Evolutionary conservation across 2,113 vertebrate genomes (phyloP).

Genomic region (Lamprologus tigripictilis): DNA sequence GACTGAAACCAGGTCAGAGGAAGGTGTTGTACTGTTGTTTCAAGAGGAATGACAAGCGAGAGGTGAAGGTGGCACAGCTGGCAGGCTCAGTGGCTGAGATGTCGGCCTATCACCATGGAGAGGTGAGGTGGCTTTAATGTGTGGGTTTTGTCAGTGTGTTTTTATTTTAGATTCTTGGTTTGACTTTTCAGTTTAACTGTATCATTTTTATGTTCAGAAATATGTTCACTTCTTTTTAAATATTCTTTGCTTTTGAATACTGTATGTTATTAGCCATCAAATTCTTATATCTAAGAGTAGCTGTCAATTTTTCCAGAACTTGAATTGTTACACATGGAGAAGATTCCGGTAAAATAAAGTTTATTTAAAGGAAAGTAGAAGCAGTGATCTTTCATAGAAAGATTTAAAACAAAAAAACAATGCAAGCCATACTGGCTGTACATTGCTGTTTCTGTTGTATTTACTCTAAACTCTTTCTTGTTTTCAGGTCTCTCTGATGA

Average conservation of each 20-base stretch:
- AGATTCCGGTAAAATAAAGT: accelerated
- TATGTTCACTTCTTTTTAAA: background rate
- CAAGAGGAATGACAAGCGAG: constrained; percentile 92
- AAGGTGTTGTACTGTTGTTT: constrained; percentile 94
- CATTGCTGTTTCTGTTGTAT: background rate
- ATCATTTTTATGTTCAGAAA: background rate
- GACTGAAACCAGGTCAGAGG: constrained; percentile 95
- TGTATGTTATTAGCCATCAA: background rate
- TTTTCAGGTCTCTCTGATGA: constrained; percentile 86
- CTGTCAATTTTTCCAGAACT: background rate
- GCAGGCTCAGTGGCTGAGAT: constrained; percentile 97
- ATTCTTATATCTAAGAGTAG: background rate
- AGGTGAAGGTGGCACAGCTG: constrained; percentile 96
- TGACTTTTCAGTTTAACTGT: background rate
- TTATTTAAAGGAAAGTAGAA: background rate
- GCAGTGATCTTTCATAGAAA: background rate
- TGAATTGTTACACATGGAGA: background rate
- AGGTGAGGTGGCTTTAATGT: constrained; percentile 71
- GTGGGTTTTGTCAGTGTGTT: background rate
- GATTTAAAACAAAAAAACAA: background rate
- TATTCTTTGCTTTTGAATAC: background rate
- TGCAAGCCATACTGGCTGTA: background rate
- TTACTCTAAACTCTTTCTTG: background rate
- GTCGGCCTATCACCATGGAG: constrained; percentile 97
- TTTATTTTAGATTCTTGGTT: background rate